Conservation (phyloP, 2,888 invertebrate species). For the Catocala fraxini region DNA sequence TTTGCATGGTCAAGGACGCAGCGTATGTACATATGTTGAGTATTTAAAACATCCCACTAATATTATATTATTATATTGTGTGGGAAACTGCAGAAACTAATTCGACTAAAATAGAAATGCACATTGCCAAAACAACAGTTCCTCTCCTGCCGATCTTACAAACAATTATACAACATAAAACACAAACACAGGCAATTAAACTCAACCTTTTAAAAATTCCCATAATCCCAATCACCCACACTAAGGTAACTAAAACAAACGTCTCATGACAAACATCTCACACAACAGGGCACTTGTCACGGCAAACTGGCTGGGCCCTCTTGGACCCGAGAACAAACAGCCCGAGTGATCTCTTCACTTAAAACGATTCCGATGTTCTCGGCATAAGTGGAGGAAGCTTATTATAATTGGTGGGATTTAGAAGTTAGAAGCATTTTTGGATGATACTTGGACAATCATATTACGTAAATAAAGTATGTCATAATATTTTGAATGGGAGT, state of each 20-base stretch:
- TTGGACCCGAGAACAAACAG: constrained; percentile 43
- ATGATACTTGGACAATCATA: background rate
- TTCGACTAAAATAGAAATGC: too few relatives aligned
- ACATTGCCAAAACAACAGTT: too few relatives aligned
- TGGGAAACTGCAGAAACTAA: too few relatives aligned
- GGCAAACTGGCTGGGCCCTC: constrained; percentile 59
- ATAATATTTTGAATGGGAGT: too few relatives aligned
- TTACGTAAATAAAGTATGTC: background rate
- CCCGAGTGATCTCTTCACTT: constrained; percentile 67
- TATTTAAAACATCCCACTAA: too few relatives aligned
- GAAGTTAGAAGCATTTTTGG: background rate
- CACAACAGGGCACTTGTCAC: constrained; percentile 56
- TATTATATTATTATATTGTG: too few relatives aligned
- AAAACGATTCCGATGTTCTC: constrained; percentile 81
- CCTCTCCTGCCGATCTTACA: too few relatives aligned
- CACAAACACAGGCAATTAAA: background rate
- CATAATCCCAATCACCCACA: constrained; percentile 10
- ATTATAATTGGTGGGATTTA: constrained; percentile 2
- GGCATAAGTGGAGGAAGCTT: constrained; percentile 28
- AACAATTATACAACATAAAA: too few relatives aligned
- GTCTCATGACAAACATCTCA: constrained; percentile 29
- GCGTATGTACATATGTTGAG: too few relatives aligned
- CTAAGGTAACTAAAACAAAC: constrained; percentile 28
- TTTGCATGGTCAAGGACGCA: too few relatives aligned
- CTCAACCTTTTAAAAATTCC: background rate